phyloP scores from a whole-genome alignment of 2,888 invertebrate species.

The Nephrocerus scutellatus region DNA sequence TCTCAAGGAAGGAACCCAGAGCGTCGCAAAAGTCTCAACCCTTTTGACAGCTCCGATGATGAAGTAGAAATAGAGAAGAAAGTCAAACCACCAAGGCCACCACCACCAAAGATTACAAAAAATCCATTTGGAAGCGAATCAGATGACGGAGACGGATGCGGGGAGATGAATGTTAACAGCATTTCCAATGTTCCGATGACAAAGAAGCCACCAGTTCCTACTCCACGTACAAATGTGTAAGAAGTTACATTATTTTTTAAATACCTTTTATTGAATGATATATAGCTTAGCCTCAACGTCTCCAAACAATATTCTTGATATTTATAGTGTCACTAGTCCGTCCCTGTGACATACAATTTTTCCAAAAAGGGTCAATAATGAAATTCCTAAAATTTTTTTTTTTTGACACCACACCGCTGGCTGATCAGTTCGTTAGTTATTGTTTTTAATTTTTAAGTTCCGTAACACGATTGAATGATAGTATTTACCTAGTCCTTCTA shows the following conservation, averaged over 20 bases:
- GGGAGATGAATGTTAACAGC: slow-evolving; percentile 19
- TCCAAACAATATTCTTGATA: too few species aligned
- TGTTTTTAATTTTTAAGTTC: too few species aligned
- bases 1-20: background rate
- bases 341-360: too few species aligned
- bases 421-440: too few species aligned
- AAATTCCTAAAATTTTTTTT: too few species aligned
- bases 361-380: too few species aligned
- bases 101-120: slow-evolving; percentile 47
- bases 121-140: slow-evolving; percentile 74
- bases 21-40: slow-evolving; percentile 49
- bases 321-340: too few species aligned
- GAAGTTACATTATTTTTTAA: slow-evolving; percentile 20
- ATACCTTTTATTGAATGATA: too few species aligned
- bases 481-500: too few species aligned
- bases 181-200: slow-evolving; percentile 27
- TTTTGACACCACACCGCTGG: too few species aligned
- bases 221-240: slow-evolving; percentile 41
- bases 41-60: slow-evolving; percentile 64
- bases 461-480: too few species aligned
- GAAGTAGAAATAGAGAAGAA: slow-evolving; percentile 46
- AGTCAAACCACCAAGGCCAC: slow-evolving; percentile 44
- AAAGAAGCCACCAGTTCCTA: slow-evolving; percentile 39
- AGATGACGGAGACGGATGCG: slow-evolving; percentile 50
- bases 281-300: too few species aligned